Evolutionary conservation across 2,113 vertebrate genomes (phyloP).

Genomic region (Galeopterus variegatus): DNA sequence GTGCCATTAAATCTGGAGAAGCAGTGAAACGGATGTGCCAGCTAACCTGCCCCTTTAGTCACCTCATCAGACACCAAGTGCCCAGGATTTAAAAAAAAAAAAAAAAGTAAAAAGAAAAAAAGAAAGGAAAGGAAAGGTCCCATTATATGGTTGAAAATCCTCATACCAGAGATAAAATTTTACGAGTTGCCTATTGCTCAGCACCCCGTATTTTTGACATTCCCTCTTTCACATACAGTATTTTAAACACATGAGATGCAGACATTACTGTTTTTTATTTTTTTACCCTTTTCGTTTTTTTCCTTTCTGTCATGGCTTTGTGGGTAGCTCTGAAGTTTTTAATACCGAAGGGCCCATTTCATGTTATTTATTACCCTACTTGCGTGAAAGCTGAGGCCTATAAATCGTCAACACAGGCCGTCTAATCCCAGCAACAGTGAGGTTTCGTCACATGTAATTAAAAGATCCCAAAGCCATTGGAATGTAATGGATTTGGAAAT

Average conservation of each 20-base stretch:
- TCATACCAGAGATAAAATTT: slow-evolving; percentile 83
- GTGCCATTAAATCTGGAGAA: neutral
- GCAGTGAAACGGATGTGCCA: neutral
- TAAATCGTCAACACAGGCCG: slow-evolving; percentile 88
- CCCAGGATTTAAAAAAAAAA: slow-evolving; percentile 46
- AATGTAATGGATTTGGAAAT: slow-evolving; percentile 90
- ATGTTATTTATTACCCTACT: slow-evolving; percentile 89
- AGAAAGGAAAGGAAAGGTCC: slow-evolving; percentile 43
- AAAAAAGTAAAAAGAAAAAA: neutral
- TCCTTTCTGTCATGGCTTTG: slow-evolving; percentile 84
- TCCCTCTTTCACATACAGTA: slow-evolving; percentile 74
- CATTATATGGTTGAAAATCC: slow-evolving; percentile 67
- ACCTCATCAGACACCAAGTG: neutral
- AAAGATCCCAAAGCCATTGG: slow-evolving; percentile 91
- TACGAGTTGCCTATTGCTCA: slow-evolving; percentile 73
- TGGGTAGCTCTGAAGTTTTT: slow-evolving; percentile 88
- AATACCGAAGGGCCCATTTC: slow-evolving; percentile 89
- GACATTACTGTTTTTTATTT: slow-evolving; percentile 60
- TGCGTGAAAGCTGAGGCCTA: slow-evolving; percentile 86
- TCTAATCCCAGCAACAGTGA: slow-evolving; percentile 89
- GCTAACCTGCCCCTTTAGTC: neutral
- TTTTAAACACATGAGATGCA: slow-evolving; percentile 84
- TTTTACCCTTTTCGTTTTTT: slow-evolving; percentile 73
- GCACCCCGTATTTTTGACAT: slow-evolving; percentile 64
- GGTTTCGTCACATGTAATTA: slow-evolving; percentile 91